Conservation (phyloP, 1,140 invertebrate species). For the Agrilus planipennis region DNA sequence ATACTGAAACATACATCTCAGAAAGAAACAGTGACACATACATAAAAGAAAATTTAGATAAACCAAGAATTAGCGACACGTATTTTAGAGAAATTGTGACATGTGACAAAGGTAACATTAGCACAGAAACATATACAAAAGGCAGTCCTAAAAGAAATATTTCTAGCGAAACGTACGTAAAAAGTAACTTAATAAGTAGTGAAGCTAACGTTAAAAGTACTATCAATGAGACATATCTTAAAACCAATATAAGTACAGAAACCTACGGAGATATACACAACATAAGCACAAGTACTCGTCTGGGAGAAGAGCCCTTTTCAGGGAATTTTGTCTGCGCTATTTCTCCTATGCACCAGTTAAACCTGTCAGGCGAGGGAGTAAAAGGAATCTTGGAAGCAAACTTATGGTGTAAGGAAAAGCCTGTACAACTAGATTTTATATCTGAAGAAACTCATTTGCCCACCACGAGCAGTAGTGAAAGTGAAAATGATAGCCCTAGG, state of each 20-base stretch:
- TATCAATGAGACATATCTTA: conserved; percentile 18
- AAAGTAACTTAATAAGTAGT: background rate
- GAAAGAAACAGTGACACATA: background rate
- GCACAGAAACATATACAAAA: conserved; percentile 6
- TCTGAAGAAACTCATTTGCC: background rate
- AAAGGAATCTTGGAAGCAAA: conserved; percentile 10
- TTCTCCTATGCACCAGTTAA: background rate
- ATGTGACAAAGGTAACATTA: conserved; percentile 13
- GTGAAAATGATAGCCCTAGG: too few relatives aligned
- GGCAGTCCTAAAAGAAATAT: background rate
- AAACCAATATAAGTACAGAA: conserved; percentile 13
- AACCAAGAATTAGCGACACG: background rate
- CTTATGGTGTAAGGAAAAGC: conserved; percentile 8
- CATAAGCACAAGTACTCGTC: background rate
- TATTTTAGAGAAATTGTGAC: conserved; percentile 10
- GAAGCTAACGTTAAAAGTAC: conserved; percentile 2
- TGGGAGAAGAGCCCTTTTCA: background rate
- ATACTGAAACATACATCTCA: conserved; percentile 11
- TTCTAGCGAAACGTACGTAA: background rate
- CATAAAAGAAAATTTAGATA: background rate
- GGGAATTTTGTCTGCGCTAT: background rate
- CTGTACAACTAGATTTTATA: background rate
- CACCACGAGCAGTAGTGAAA: too few relatives aligned
- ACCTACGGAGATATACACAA: conserved; percentile 17
- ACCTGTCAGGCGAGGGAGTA: conserved; percentile 3